phyloP scores from a whole-genome alignment of 2,797 vertebrate genomes.

The Leptatherina wallacei region DNA sequence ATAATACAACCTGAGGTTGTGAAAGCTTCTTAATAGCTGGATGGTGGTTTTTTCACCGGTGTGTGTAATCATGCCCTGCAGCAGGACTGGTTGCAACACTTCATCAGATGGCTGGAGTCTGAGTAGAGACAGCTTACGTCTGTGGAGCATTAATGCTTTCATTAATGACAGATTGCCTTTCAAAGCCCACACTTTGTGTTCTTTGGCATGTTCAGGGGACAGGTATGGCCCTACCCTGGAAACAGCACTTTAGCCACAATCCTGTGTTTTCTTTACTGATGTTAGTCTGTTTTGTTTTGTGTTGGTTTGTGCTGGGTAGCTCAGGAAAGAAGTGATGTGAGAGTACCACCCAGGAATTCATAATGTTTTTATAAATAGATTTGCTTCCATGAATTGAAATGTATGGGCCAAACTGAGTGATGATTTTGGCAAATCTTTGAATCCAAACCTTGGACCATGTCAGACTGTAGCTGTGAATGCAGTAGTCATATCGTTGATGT shows the following conservation, averaged over 20 bases:
- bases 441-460: neutral
- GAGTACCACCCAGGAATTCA: conserved; percentile 53
- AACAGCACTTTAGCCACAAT: conserved; percentile 51
- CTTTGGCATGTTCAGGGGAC: conserved; percentile 62
- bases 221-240: conserved; percentile 71
- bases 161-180: conserved; percentile 60
- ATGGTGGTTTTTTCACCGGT: conserved; percentile 31
- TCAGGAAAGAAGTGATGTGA: conserved; percentile 51
- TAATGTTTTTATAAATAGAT: conserved; percentile 64
- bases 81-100: conserved; percentile 55
- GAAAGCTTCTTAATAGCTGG: conserved; percentile 52
- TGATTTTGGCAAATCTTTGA: conserved; percentile 37
- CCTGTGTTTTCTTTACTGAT: conserved; percentile 59
- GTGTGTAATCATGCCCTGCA: conserved; percentile 63
- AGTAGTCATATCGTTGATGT: conserved; percentile 32
- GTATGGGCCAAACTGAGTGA: conserved; percentile 31
- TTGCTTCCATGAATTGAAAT: conserved; percentile 70
- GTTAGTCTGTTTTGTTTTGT: conserved; percentile 53
- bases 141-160: conserved; percentile 36
- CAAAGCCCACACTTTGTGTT: conserved; percentile 53
- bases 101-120: conserved; percentile 33
- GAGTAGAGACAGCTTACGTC: conserved; percentile 37
- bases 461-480: neutral
- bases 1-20: conserved; percentile 54
- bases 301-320: conserved; percentile 35